Base-by-base conservation (phyloP, 23 tunicate genomes). In the Halocynthia aurantium region DNA sequence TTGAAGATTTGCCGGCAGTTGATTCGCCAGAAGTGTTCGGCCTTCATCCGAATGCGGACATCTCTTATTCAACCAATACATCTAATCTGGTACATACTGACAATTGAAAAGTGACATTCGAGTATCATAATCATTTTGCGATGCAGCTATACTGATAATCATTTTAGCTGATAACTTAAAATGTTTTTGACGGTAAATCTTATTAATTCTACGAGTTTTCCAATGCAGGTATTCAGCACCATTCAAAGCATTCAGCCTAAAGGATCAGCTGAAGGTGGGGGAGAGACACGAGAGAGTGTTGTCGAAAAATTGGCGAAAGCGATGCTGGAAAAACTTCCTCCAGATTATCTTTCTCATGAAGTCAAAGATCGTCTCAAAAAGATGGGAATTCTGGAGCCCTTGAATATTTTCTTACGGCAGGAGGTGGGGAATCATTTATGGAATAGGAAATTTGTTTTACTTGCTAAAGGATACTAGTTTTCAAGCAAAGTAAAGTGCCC, bases 21-120 rank as follows among this genome's bases (percentile, higher is more conserved):
- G 96, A 89, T 76, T 89, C 96, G 52, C 96, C 96, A 10, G 96
- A 89, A 55, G 96, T 89, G 6, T 89, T 89, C 52, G 96, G 96
- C 31, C 82, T 89, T 44, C 96, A 89, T 52, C 85, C 88, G 6
- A 89, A 89, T 62, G 96, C 96, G 0, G 96, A 89, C 67, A 84
- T 89, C 69, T 55, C 96, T 7, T 89, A 89, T 69, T 88, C 84
- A 56, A 89, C 96, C 31, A 80, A 84, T 75, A 84, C 96, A 6
- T 80, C 96, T 53, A 89, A 84, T 53, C 71, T 62, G 78, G 96
- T 84, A 56, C 20, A 8, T 31, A 31, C 44, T 31, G 44, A 31
- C 44, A 4, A 31, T 31, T 31, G 44, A 31, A 31, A 31, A 31
- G 44, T 31, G 44, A 31, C 44, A 31, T 31, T n/a, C 44, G 44